phyloP scores from a whole-genome alignment of 2,113 vertebrate species.

The Asarcornis scutulata region DNA sequence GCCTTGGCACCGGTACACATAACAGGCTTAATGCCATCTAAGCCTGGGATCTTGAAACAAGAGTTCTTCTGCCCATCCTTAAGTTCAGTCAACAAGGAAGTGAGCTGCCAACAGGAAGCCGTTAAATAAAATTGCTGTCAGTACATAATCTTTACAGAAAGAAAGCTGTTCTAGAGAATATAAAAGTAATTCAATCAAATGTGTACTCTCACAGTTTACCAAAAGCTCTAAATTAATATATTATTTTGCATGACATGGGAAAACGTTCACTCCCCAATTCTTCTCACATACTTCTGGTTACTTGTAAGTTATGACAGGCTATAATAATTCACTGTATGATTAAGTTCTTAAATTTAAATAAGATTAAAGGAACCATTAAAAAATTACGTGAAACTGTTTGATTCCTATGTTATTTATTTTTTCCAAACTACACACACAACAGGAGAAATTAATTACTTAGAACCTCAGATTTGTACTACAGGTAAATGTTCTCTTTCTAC shows the following conservation, averaged over 20 bases:
- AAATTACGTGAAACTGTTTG: background rate
- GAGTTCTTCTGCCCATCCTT: constrained; percentile 30
- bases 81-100: background rate
- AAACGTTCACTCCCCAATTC: constrained; percentile 1
- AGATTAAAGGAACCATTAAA: constrained; percentile 2
- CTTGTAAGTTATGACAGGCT: background rate
- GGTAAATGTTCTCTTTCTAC: background rate
- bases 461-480: background rate
- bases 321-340: background rate
- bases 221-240: background rate
- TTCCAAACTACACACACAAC: background rate
- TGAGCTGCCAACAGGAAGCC: constrained; percentile 35
- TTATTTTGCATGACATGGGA: background rate
- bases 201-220: background rate
- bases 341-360: constrained; percentile 13
- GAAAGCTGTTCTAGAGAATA: background rate
- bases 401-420: background rate
- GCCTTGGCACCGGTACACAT: background rate
- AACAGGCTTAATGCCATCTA: background rate
- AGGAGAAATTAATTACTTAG: background rate
- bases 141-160: background rate
- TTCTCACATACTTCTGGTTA: background rate
- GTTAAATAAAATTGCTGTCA: background rate
- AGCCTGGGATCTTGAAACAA: background rate
- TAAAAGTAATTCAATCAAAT: background rate